Conservation (phyloP, 2,113 vertebrate species). For the Symphodus melops region DNA sequence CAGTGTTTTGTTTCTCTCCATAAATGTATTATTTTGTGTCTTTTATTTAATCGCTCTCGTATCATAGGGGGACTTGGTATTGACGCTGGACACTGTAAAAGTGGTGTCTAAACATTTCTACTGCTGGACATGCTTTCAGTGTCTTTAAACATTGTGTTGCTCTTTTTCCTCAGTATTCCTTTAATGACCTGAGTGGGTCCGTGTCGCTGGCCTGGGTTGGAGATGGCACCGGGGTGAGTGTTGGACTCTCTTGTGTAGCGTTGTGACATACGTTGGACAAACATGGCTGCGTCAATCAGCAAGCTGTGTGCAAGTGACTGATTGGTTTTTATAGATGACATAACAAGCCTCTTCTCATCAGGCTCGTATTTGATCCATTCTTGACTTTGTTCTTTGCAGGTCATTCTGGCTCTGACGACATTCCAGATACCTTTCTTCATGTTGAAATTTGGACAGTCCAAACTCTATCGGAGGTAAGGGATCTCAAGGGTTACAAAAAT, state of each 20-base stretch:
- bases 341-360: background rate
- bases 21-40: no score
- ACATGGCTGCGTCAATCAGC: background rate
- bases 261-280: background rate
- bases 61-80: no score
- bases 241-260: background rate
- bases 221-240: conserved; percentile 92
- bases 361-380: background rate
- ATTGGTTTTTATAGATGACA: background rate
- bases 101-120: background rate
- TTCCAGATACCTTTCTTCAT: conserved; percentile 92
- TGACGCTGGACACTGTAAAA: no score
- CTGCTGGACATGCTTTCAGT: background rate
- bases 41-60: no score
- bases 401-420: conserved; percentile 91
- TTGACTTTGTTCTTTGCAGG: conserved; percentile 72
- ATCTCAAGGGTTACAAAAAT: background rate
- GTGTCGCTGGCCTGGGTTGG: conserved; percentile 94
- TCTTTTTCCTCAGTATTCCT: conserved; percentile 78
- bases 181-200: conserved; percentile 89
- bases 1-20: background rate
- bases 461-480: conserved; percentile 90
- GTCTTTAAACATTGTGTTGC: background rate
- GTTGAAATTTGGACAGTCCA: conserved; percentile 90
- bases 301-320: conserved; percentile 2